Conservation (phyloP, 2,888 invertebrate genomes). For the Drosophila paramelanica region DNA sequence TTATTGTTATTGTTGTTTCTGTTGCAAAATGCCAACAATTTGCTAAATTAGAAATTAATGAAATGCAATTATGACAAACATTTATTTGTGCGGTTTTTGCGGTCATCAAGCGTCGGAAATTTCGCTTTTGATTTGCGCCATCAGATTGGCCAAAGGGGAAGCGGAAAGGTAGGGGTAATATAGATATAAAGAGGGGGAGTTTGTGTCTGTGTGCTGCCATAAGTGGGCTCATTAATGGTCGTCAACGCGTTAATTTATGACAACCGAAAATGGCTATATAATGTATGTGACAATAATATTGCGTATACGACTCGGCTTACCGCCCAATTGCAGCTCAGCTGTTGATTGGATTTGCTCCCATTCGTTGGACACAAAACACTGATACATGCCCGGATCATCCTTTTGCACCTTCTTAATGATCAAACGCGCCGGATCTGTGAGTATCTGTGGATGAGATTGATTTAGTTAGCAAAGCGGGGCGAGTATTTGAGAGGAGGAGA, state of each 20-base stretch:
- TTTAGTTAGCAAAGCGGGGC: background rate
- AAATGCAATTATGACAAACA: constrained; percentile 83
- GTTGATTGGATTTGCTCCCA: constrained; percentile 94
- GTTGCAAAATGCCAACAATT: constrained; percentile 74
- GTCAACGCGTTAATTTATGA: constrained; percentile 57
- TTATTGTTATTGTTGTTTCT: constrained; percentile 27
- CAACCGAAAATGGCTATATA: constrained; percentile 18
- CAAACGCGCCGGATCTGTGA: constrained; percentile 85
- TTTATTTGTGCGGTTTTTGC: constrained; percentile 73
- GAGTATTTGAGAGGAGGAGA: no score
- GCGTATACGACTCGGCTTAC: constrained; percentile 86
- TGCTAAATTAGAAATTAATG: constrained; percentile 83
- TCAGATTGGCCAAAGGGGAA: constrained; percentile 13
- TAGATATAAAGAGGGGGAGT: background rate
- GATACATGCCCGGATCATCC: constrained; percentile 95
- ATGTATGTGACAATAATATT: constrained; percentile 36
- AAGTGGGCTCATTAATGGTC: constrained; percentile 70
- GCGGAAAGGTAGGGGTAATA: background rate
- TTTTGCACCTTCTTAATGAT: constrained; percentile 89
- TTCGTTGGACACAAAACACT: constrained; percentile 94
- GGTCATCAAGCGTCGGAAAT: constrained; percentile 56
- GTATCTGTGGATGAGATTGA: constrained; percentile 69
- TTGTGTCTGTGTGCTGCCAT: constrained; percentile 26
- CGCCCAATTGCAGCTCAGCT: constrained; percentile 92
- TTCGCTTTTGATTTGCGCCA: constrained; percentile 40